Evolutionary conservation across 2,113 vertebrate species (phyloP), one percentile per base, ranked within the genome.

Genomic region (Bubalus kerabau): DNA sequence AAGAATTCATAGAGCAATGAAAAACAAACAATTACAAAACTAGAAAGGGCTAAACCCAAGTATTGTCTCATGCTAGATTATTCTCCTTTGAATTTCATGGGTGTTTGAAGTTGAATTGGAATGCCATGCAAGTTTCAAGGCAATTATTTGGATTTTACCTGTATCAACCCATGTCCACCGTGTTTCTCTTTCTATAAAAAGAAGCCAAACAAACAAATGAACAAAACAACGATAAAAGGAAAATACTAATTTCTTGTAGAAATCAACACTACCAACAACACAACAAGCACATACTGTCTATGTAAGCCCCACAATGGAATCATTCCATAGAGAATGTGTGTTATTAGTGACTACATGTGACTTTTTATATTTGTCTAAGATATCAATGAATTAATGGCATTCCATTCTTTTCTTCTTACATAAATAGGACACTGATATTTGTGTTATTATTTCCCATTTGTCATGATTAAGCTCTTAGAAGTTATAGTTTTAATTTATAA

Each of bases 1-100:
- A 98, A 98, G 96, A 97, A 98, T 98, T 98, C 88, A 98, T 97
- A 83, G 60, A 81, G 52, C 43, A 87, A 97, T 88, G 87, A 78
- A 82, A 97, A 96, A 32, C 52, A 92, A 97, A 98, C 96, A 96
- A 92, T 98, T 97, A 94, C 19, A 97, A 95, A 93, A 97, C 26
- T 6, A 92, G 80, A 80, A 87, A 87, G 54, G 87, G 82, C 83
- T 82, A 56, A 64, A 90, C n/a, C 74, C 86, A 87, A 54, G 40
- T 87, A 56, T 59, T 95, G 40, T 46, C 60, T 94, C 85, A 36
- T 91, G 28, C 8, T 67, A 94, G 12, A 78, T 32, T 88, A 40
- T 91, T n/a, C 78, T 67, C 82, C 83, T 97, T 95, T 94, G 87
- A 97, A 96, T 95, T 97, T 91, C 67, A 86, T 64, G 87, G 92